phyloP scores from a whole-genome alignment of 2,888 invertebrate genomes.

The Tenthredo distinguenda region DNA sequence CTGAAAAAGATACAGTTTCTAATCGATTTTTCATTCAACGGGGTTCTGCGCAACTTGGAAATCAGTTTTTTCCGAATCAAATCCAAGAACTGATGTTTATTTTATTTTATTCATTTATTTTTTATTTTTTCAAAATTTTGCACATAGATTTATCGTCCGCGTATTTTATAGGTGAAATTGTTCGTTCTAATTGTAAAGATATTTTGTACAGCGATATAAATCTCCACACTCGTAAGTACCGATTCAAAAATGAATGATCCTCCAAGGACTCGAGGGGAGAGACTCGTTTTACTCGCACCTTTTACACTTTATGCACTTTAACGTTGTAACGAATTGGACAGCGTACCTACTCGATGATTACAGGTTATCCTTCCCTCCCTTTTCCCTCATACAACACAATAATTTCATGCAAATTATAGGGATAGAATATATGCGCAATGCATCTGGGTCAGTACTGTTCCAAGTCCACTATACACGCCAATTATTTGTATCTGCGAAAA shows the following conservation, averaged over 20 bases:
- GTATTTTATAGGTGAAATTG: too few species aligned
- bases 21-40: not conserved
- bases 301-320: slow-evolving; percentile 14
- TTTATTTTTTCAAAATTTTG: too few species aligned
- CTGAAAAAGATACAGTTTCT: not conserved
- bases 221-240: not conserved
- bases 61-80: too few species aligned
- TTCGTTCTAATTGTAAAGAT: too few species aligned
- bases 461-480: not conserved
- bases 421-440: not conserved
- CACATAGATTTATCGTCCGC: too few species aligned
- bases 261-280: not conserved
- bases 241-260: not conserved
- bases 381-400: slow-evolving; percentile 24
- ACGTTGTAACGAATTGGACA: slow-evolving; percentile 31
- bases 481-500: not conserved
- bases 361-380: not conserved
- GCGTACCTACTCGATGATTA: slow-evolving; percentile 25
- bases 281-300: not conserved
- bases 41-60: too few species aligned
- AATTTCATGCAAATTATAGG: slow-evolving; percentile 42
- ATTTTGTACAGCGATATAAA: too few species aligned
- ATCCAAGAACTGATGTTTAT: too few species aligned
- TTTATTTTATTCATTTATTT: too few species aligned
- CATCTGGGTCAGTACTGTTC: slow-evolving; percentile 34